Conservation (phyloP, 2,797 vertebrate genomes). For the Clamator glandarius region DNA sequence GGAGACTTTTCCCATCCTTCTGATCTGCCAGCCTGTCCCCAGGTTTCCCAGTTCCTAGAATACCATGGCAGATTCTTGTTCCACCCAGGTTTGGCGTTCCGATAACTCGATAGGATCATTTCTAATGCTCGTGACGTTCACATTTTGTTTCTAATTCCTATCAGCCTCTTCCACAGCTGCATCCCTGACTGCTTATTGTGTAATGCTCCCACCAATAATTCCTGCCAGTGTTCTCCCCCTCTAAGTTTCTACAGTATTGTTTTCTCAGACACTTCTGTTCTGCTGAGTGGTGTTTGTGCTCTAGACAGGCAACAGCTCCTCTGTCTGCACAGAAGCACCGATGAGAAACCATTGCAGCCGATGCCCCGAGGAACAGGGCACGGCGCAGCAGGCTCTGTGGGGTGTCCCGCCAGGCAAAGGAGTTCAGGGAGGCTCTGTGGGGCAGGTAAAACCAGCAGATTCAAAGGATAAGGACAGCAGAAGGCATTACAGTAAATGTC, state of each 20-base stretch:
- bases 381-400: not conserved
- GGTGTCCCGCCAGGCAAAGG: not conserved
- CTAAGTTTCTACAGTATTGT: not conserved
- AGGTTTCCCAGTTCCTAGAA: too few relatives aligned
- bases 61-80: too few relatives aligned
- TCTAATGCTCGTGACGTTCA: not conserved
- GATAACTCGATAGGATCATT: not conserved
- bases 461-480: not conserved
- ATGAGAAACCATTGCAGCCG: not conserved
- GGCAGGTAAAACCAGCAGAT: not conserved
- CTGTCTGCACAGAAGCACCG: not conserved
- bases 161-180: not conserved
- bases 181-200: not conserved
- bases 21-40: not conserved
- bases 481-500: too few relatives aligned
- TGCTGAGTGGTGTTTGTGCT: not conserved
- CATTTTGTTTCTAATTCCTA: not conserved
- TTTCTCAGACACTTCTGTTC: not conserved
- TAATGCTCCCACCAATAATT: not conserved
- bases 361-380: not conserved
- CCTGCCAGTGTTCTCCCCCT: not conserved
- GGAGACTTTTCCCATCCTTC: not conserved
- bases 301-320: not conserved
- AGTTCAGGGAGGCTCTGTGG: not conserved
- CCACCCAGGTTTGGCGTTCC: not conserved